phyloP scores from a whole-genome alignment of 2,888 invertebrate species.

The Philereme transversata region DNA sequence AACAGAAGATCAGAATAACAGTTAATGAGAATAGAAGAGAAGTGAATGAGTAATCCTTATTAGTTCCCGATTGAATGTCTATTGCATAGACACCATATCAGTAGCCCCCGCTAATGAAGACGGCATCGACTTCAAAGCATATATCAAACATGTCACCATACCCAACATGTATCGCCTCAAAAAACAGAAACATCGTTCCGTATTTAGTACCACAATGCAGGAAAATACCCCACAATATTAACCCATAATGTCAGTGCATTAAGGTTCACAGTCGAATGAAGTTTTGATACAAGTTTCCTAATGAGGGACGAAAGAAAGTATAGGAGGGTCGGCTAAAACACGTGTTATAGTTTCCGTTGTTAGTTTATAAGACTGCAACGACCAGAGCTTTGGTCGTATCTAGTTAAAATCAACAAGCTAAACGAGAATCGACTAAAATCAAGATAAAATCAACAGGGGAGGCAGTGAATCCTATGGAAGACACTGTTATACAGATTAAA shows the following conservation, averaged over 20 bases:
- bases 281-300: conserved; percentile 39
- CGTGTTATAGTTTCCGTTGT: conserved; percentile 68
- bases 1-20: background rate
- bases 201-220: conserved; percentile 26
- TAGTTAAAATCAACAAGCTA: conserved; percentile 19
- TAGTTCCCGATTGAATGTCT: background rate
- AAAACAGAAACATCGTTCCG: conserved; percentile 38
- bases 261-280: conserved; percentile 25
- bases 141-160: conserved; percentile 43
- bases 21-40: too few species aligned
- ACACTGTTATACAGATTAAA: conserved; percentile 11
- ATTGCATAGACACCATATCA: conserved; percentile 18
- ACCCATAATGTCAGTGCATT: conserved; percentile 17
- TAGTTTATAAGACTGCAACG: conserved; percentile 35
- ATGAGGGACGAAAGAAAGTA: conserved; percentile 53
- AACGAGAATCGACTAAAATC: conserved; percentile 9
- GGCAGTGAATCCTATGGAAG: conserved; percentile 13
- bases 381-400: conserved; percentile 25
- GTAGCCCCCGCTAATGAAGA: conserved; percentile 31
- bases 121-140: conserved; percentile 39
- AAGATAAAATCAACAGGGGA: conserved; percentile 5
- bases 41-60: background rate
- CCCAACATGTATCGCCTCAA: conserved; percentile 35
- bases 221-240: conserved; percentile 10
- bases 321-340: conserved; percentile 59